Percentiles rank a stretch among this genome's conserved stretches.
phyloP scores from a whole-genome alignment of 35 echinoderm and acorn worm genomes.

The Hemicentrotus pulcherrimus region DNA sequence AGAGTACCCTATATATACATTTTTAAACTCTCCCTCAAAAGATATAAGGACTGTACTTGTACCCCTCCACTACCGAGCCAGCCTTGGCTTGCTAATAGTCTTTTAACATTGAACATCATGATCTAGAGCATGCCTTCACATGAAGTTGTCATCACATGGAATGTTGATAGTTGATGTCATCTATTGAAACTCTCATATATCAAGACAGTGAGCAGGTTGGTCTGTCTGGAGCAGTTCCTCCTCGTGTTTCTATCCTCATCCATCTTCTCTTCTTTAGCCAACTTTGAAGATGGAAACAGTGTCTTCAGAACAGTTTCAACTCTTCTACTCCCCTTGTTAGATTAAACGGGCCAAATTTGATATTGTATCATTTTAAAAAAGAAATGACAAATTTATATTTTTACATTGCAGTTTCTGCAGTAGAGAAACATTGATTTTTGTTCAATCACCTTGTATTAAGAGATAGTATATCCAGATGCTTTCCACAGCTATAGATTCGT shows the following conservation, averaged over 20 bases:
- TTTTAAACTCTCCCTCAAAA: no score
- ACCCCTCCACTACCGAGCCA: no score
- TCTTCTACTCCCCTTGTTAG: no score
- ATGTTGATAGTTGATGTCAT: slow-evolving; percentile 13
- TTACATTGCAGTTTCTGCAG: neutral
- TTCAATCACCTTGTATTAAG: neutral
- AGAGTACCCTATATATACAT: no score
- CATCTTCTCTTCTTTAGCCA: no score
- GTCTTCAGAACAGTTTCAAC: no score
- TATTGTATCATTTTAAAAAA: neutral
- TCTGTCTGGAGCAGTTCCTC: neutral
- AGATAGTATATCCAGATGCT: no score
- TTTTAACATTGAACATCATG: neutral
- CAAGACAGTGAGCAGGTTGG: slow-evolving; percentile 9
- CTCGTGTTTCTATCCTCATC: no score
- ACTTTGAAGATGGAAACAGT: no score
- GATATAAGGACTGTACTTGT: no score
- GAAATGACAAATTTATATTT: neutral
- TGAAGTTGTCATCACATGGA: neutral
- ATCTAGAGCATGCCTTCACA: neutral
- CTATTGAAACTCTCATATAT: slow-evolving; percentile 6
- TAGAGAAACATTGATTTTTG: neutral
- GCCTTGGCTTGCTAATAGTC: no score
- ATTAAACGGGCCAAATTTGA: neutral
- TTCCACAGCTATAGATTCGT: no score